phyloP scores from a whole-genome alignment of 2,797 vertebrate species.

The Semotilus atromaculatus region DNA sequence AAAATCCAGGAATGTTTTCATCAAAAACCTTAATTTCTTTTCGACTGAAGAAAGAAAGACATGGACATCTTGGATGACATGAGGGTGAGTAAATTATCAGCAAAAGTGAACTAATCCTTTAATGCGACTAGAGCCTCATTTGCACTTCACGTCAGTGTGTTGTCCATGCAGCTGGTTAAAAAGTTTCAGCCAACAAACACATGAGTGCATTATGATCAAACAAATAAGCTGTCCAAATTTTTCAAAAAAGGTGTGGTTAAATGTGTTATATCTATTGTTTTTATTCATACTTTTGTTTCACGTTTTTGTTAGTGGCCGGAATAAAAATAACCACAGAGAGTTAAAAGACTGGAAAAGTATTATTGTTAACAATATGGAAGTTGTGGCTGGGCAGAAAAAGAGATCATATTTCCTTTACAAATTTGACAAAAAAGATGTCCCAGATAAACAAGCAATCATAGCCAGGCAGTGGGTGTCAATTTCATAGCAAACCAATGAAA shows the following conservation, averaged over 20 bases:
- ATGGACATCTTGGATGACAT: too few relatives aligned
- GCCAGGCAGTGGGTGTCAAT: neutral
- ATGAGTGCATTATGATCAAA: neutral
- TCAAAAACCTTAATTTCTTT: too few relatives aligned
- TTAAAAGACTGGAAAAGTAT: neutral
- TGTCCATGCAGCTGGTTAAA: neutral
- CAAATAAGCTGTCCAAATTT: neutral
- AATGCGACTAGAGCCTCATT: neutral
- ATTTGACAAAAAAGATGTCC: constrained; percentile 12
- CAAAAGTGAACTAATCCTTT: too few relatives aligned
- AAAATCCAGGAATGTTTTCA: too few relatives aligned
- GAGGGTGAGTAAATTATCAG: too few relatives aligned
- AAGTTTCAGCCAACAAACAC: neutral
- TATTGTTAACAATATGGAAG: neutral
- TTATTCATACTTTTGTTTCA: neutral
- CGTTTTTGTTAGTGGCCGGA: neutral
- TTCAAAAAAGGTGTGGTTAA: neutral
- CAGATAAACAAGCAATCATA: neutral
- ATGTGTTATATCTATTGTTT: neutral
- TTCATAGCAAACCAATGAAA: constrained; percentile 7
- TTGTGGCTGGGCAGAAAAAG: neutral
- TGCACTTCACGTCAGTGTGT: too few relatives aligned
- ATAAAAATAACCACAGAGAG: neutral
- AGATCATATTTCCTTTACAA: constrained; percentile 11
- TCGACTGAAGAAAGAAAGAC: too few relatives aligned